Conservation (phyloP, 1,140 invertebrate genomes). For the Drosophila littoralis region DNA sequence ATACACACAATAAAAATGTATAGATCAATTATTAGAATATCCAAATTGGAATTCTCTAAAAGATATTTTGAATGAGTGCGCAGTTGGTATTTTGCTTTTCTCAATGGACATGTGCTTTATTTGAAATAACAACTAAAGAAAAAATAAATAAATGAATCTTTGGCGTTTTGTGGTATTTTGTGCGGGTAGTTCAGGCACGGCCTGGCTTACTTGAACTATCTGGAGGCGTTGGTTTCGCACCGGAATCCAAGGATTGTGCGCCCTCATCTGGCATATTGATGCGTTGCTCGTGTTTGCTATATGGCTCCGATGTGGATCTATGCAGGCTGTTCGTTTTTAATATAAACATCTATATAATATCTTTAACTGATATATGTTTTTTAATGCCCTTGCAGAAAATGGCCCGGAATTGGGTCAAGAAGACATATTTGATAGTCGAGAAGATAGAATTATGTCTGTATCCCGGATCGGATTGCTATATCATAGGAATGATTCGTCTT, state of each 20-base stretch:
- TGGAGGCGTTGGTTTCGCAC: conserved; percentile 72
- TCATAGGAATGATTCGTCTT: no score
- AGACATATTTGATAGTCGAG: no score
- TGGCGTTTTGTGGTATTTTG: conserved; percentile 10
- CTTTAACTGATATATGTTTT: no score
- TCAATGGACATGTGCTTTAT: conserved; percentile 32
- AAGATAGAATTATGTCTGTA: no score
- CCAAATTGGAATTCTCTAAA: not conserved
- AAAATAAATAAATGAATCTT: conserved; percentile 18
- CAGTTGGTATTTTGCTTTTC: not conserved
- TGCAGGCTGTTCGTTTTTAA: conserved; percentile 53
- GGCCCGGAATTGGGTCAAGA: no score
- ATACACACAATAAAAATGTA: not conserved
- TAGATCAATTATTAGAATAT: not conserved
- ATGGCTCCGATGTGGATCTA: conserved; percentile 77
- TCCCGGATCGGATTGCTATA: no score
- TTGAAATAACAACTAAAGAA: conserved; percentile 15
- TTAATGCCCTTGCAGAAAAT: not conserved
- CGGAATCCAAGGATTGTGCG: conserved; percentile 67
- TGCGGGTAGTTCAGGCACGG: conserved; percentile 41
- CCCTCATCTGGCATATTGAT: conserved; percentile 75
- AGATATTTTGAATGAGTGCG: conserved; percentile 1
- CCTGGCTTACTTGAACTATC: conserved; percentile 76
- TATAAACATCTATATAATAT: not conserved
- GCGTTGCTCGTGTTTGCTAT: conserved; percentile 76